A percentile compares a stretch with the other conserved stretches of the same genome.
Conservation (phyloP, 2,797 vertebrate species). For the Rhinatrema bivittatum region DNA sequence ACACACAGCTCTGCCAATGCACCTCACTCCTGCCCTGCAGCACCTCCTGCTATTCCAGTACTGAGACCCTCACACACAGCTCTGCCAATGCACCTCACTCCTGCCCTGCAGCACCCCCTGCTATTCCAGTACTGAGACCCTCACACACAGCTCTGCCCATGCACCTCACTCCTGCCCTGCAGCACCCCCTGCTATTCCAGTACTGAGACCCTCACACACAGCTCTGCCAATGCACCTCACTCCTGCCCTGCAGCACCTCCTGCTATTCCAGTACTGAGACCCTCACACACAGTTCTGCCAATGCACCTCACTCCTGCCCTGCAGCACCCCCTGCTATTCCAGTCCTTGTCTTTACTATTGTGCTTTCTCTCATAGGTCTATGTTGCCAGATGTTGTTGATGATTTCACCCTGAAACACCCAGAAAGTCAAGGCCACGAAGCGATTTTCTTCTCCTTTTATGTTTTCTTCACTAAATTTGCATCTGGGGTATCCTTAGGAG, state of each 20-base stretch:
- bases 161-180: not conserved
- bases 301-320: not conserved
- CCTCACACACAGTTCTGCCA: not conserved
- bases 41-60: no score
- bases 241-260: no score
- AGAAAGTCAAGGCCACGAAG: constrained; percentile 72
- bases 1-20: not conserved
- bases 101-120: no score
- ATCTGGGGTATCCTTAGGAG: constrained; percentile 86
- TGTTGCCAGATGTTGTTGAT: constrained; percentile 91
- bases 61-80: no score
- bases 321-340: not conserved
- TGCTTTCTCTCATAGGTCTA: constrained; percentile 69
- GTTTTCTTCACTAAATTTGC: constrained; percentile 98
- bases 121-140: not conserved
- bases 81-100: no score
- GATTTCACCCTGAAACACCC: constrained; percentile 90
- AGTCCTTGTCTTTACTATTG: not conserved
- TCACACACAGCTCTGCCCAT: not conserved
- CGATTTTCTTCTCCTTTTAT: constrained; percentile 96
- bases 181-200: no score
- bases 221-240: no score
- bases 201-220: no score
- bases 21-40: not conserved
- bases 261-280: not conserved